Evolutionary conservation across 2,888 invertebrate species (phyloP), one percentile per base, ranked within the genome.

Genomic region (Polydrusus cervinus): DNA sequence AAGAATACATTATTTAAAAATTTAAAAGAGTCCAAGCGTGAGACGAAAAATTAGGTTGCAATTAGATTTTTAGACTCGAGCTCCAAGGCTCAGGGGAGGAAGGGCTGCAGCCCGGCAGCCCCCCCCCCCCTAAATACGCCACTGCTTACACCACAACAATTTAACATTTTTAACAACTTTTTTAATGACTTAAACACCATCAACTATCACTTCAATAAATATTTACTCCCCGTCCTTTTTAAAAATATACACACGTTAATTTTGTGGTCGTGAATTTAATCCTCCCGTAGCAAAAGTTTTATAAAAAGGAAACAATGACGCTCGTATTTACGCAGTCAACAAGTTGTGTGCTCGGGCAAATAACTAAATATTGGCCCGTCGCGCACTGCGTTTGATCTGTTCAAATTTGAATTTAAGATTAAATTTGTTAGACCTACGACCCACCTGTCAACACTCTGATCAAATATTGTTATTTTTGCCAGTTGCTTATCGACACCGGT

Each of bases 321-420:
- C 80, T 82, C 80, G 84, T 87, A 86, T 87, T 87, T 86, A 86
- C 86, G 86, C 83, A 86, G 86, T 86, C 87, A 86, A 87, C 87
- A 87, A 85, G 85, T 85, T 86, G 86, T 86, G 85, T 87, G 85
- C 85, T 83, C 85, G 85, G 84, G 86, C 86, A 86, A 87, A 87
- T 87, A 87, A 86, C 87, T 87, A 87, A 87, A 87, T 87, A 87
- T 87, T 87, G 87, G 87, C 83, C 86, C 86, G 85, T 86, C 85
- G 85, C 86, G 83, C 81, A 78, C 80, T 83, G 82, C 86, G 86
- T 87, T 87, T 86, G 87, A 87, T 87, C 87, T 87, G 86, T 86
- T 86, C 87, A 87, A 87, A 87, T 87, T 87, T 87, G 86, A 87
- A 87, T 87, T 87, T 86, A 87, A 87, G 87, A 87, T 87, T 87